Conservation (phyloP, 2,888 invertebrate genomes). For the Leuctra nigra region DNA sequence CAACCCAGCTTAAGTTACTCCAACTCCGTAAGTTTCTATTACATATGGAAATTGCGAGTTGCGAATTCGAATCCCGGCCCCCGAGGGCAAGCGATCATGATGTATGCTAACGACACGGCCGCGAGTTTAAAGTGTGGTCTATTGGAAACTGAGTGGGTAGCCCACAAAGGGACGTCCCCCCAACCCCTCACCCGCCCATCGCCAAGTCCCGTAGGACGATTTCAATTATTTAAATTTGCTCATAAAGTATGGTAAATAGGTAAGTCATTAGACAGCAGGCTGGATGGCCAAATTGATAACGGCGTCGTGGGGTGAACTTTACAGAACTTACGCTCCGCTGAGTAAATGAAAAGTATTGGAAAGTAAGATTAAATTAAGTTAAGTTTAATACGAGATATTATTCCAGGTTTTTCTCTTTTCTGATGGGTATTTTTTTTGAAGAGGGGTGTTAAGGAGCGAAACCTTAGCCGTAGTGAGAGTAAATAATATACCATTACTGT, state of each 20-base stretch:
- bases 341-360: too few species aligned
- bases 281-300: too few species aligned
- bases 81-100: constrained; percentile 15
- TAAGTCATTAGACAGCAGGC: constrained; percentile 20
- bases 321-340: too few species aligned
- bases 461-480: too few species aligned
- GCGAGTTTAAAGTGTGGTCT: constrained; percentile 16
- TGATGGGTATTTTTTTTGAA: too few species aligned
- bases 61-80: constrained; percentile 1
- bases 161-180: constrained; percentile 16
- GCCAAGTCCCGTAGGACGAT: constrained; percentile 10
- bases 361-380: too few species aligned
- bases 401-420: too few species aligned
- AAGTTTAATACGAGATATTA: too few species aligned
- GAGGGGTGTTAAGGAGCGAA: too few species aligned
- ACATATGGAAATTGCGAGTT: constrained; percentile 15
- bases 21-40: constrained; percentile 14
- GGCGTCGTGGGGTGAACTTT: too few species aligned
- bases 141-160: constrained; percentile 17
- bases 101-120: constrained; percentile 17
- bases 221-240: constrained; percentile 27
- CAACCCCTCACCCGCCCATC: neutral
- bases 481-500: too few species aligned
- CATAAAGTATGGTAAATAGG: constrained; percentile 27
- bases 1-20: constrained; percentile 16